phyloP scores from a whole-genome alignment of 2,888 invertebrate genomes.

The Phasia obesa region DNA sequence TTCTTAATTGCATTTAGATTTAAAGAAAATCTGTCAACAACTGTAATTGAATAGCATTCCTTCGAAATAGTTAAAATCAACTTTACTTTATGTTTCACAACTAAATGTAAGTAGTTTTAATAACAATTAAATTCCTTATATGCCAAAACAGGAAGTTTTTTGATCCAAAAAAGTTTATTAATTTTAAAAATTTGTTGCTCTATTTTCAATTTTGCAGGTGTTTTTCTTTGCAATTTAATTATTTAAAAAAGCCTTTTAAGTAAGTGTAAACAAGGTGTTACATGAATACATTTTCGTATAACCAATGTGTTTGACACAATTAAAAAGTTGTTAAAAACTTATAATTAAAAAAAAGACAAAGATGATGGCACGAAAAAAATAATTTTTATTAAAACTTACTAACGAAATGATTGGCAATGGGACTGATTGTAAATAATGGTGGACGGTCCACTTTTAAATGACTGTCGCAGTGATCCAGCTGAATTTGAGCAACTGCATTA shows the following conservation, averaged over 20 bases:
- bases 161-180: background rate
- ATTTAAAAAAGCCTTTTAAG: background rate
- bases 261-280: too few relatives aligned
- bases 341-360: background rate
- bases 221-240: background rate
- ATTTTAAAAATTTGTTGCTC: constrained; percentile 1
- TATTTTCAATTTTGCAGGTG: background rate
- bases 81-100: constrained; percentile 1
- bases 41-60: background rate
- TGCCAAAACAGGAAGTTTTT: constrained; percentile 37
- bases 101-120: constrained; percentile 15
- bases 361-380: too few relatives aligned
- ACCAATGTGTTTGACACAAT: background rate
- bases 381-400: too few relatives aligned
- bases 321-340: background rate
- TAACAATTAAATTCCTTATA: background rate
- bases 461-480: too few relatives aligned
- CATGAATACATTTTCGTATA: too few relatives aligned
- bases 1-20: background rate
- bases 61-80: background rate
- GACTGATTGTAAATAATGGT: too few relatives aligned
- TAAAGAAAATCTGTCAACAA: background rate
- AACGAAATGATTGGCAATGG: too few relatives aligned
- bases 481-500: too few relatives aligned
- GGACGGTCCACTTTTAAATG: too few relatives aligned